Evolutionary conservation across 1,140 invertebrate genomes (phyloP).

Genomic region (Carcinoscorpius rotundicauda): DNA sequence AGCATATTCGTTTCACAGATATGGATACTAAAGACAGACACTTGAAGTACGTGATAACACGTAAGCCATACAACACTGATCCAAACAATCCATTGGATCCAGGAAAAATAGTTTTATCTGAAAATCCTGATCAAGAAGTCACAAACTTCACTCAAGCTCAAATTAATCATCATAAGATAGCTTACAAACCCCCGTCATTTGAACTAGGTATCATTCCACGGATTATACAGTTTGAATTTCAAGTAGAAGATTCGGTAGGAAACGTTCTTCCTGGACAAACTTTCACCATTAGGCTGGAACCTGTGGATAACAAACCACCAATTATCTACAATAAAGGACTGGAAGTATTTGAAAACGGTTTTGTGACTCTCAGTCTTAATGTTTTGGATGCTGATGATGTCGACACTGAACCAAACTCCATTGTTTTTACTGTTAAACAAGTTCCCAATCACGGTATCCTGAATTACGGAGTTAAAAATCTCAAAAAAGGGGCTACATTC

Average conservation of each 20-base stretch:
- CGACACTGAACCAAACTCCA: slow-evolving; percentile 28
- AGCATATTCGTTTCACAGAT: slow-evolving; percentile 31
- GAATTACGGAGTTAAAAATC: slow-evolving; percentile 26
- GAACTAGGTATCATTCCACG: slow-evolving; percentile 33
- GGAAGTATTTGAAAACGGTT: slow-evolving; percentile 30
- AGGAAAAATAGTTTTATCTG: slow-evolving; percentile 31
- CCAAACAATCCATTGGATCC: slow-evolving; percentile 27
- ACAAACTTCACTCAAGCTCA: slow-evolving; percentile 33
- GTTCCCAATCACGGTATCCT: slow-evolving; percentile 31
- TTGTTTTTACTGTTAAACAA: slow-evolving; percentile 30
- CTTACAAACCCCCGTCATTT: slow-evolving; percentile 31
- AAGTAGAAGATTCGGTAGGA: slow-evolving; percentile 31
- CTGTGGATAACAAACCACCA: slow-evolving; percentile 35
- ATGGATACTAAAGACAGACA: slow-evolving; percentile 30
- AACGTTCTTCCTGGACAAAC: slow-evolving; percentile 31
- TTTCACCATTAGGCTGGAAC: slow-evolving; percentile 31
- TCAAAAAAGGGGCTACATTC: slow-evolving; percentile 30
- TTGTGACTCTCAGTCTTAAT: slow-evolving; percentile 26
- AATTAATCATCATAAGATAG: slow-evolving; percentile 35
- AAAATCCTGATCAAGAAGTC: slow-evolving; percentile 26
- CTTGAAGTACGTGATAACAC: slow-evolving; percentile 28
- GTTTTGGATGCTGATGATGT: slow-evolving; percentile 32
- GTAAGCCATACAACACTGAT: slow-evolving; percentile 31
- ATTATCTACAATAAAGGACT: slow-evolving; percentile 29
- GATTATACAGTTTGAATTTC: slow-evolving; percentile 32